Conservation (phyloP, 2,888 invertebrate genomes). For the Auanema freiburgensis region DNA sequence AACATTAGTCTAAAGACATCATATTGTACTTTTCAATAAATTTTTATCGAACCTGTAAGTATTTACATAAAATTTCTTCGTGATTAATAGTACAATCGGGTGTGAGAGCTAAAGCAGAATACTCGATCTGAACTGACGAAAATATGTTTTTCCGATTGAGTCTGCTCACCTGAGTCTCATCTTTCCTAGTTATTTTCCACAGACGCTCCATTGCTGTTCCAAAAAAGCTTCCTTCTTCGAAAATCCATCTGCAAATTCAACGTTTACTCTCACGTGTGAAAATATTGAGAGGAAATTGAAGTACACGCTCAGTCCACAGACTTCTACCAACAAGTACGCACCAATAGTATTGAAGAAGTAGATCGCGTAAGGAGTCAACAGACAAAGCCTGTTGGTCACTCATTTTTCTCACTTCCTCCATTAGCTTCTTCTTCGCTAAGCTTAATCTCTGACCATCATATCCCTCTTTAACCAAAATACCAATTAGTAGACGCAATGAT, state of each 20-base stretch:
- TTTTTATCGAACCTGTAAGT: slow-evolving; percentile 25
- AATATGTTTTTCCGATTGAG: not conserved
- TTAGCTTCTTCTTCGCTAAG: slow-evolving; percentile 10
- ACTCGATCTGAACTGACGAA: slow-evolving; percentile 2
- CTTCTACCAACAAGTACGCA: no score
- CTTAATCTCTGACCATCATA: slow-evolving; percentile 14
- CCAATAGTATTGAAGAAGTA: no score
- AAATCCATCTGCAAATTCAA: slow-evolving; percentile 19
- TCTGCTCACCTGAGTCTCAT: slow-evolving; percentile 13
- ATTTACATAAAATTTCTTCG: slow-evolving; percentile 12
- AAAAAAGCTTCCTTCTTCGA: slow-evolving; percentile 12
- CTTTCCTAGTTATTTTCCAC: slow-evolving; percentile 19
- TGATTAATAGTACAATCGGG: slow-evolving; percentile 14
- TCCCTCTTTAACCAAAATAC: slow-evolving; percentile 15
- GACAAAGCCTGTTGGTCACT: not conserved
- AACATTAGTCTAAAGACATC: slow-evolving; percentile 35
- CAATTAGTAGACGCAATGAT: slow-evolving; percentile 7
- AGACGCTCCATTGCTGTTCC: slow-evolving; percentile 14
- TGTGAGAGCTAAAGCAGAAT: slow-evolving; percentile 1
- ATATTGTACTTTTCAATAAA: not conserved
- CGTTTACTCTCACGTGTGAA: not conserved
- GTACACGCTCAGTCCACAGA: not conserved
- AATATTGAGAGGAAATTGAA: no score
- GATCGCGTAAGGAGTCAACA: no score
- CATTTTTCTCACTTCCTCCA: not conserved